Conservation (phyloP, 2,113 vertebrate species). For the Peromyscus leucopus region DNA sequence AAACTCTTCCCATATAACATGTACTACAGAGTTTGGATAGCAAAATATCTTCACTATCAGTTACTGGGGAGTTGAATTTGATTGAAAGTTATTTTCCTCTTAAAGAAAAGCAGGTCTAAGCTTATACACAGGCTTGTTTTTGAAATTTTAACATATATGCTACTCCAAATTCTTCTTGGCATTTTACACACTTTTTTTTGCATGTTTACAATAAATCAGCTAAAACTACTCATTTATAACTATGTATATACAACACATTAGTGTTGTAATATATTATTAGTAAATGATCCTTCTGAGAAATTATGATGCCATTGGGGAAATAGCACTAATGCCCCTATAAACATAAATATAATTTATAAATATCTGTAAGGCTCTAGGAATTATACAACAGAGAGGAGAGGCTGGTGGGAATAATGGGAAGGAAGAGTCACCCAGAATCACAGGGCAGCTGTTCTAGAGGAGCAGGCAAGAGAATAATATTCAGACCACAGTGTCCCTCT, state of each 20-base stretch:
- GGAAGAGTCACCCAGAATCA: neutral
- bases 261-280: neutral
- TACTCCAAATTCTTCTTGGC: neutral
- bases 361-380: neutral
- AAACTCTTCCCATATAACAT: neutral
- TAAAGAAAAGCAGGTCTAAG: neutral
- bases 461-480: neutral
- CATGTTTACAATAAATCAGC: slow-evolving; percentile 16
- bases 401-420: neutral
- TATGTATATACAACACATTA: neutral
- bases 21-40: neutral
- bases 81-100: neutral
- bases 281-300: neutral
- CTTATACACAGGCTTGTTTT: neutral
- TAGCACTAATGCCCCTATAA: neutral
- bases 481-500: neutral
- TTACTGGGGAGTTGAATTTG: neutral
- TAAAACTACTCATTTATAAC: neutral
- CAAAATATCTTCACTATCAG: neutral
- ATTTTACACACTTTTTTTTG: slow-evolving; percentile 23
- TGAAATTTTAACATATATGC: neutral
- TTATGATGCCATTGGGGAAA: neutral
- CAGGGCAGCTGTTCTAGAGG: too few relatives aligned
- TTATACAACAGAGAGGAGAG: neutral
- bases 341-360: neutral